Base-by-base conservation (phyloP, 2,888 invertebrate species). In the Crossocerus cetratus region DNA sequence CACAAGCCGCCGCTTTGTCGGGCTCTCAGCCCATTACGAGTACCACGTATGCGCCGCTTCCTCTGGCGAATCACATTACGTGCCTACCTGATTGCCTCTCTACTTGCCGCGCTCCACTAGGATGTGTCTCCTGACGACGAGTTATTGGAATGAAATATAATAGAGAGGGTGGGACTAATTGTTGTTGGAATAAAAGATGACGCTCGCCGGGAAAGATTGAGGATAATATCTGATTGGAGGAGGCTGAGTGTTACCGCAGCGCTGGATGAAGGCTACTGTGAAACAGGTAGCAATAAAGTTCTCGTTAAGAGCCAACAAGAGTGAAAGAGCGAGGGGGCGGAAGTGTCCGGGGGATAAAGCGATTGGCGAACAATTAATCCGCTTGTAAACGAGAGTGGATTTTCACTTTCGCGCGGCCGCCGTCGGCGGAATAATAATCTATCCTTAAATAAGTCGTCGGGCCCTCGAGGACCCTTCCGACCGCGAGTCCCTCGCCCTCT, bases 361-460 rank as follows among this genome's bases (percentile, higher is more conserved):
- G 82, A 86, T 84, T 86, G 78, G 74, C 76, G 81, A 80, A 83
- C 14, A 86, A 87, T 88, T 87, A 86, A 87, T 87, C 80, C 82
- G 80, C 78, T 80, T 84, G 88, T 85, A 87, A 88, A 86, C 86
- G 88, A 86, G 88, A 86, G 83, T 86, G 86, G 87, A 83, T 89
- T 88, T 89, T 89, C 89, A 87, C 87, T 88, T 88, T 87, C 85
- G 86, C 86, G 16, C 84, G 74, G 70, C 61, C 57, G 43, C 59
- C 65, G 56, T 59, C 60, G 58, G 72, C 80, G 75, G 82, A 82
- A 82, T 83, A 86, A 89, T 89, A 89, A 89, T 89, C 87, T 87
- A 85, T 89, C 88, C 32, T 87, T 89, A 89, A 88, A 89, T 89
- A 89, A 89, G 84, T 88, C 86, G 81, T 83, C 83, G 88, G 86